These are phyloP conservation scores for Calyptommatus sinebrachiatus DNA, from an alignment of 2,113 vertebrate genomes.

Conservation along the genomic window DNA sequence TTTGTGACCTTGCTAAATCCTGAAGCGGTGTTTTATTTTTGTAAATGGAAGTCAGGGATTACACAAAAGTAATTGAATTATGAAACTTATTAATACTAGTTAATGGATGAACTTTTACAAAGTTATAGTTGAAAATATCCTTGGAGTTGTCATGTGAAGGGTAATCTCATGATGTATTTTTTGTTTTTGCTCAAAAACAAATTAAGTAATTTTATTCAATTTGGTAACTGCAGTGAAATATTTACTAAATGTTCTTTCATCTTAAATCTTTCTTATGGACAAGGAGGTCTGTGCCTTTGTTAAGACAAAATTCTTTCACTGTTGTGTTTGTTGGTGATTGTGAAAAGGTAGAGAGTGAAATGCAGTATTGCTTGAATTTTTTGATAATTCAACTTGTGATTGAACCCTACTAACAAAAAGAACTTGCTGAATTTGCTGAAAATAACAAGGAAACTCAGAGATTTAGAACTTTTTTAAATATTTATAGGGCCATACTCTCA, in stretches of 20 bases:
- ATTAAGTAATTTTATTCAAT: background rate
- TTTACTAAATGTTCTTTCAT: conserved; percentile 38
- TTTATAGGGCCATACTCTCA: no score
- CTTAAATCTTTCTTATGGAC: background rate
- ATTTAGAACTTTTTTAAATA: background rate
- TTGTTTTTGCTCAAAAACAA: background rate
- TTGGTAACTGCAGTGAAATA: background rate
- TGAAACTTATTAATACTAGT: no score
- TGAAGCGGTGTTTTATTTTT: conserved; percentile 9
- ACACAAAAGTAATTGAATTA: no score
- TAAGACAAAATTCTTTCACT: background rate
- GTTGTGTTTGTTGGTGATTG: background rate
- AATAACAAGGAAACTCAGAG: background rate
- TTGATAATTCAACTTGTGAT: background rate
- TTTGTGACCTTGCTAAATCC: conserved; percentile 17
- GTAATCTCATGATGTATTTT: background rate
- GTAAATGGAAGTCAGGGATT: background rate
- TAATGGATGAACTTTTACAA: background rate
- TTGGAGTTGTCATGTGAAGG: conserved; percentile 3
- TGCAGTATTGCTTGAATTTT: background rate
- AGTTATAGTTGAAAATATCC: background rate
- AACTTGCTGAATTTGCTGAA: background rate
- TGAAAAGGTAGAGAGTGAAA: no score
- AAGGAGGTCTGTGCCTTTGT: background rate
- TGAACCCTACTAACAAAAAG: background rate